Percentiles rank a stretch among this genome's conserved stretches.
These are phyloP conservation scores for Aviceda subcristata DNA, from an alignment of 2,113 vertebrate species.

Conservation along the genomic window DNA sequence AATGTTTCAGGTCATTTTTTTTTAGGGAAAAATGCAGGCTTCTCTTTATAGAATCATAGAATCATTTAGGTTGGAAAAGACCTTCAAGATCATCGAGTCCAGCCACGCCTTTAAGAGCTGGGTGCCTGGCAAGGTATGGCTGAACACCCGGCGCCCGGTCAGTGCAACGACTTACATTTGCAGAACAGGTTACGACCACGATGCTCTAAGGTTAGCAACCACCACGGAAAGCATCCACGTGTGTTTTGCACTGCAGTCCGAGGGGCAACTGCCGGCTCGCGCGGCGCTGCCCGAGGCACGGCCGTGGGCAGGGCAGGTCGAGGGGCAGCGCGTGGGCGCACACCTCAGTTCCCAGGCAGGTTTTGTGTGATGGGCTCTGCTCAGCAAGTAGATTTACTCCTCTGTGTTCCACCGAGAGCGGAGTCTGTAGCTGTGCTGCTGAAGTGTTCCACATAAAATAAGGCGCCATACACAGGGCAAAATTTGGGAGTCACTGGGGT, in stretches of 20 bases:
- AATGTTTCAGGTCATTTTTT: neutral
- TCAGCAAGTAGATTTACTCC: neutral
- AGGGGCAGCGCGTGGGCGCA: neutral
- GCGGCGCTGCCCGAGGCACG: neutral
- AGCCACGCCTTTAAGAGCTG: neutral
- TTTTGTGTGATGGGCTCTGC: neutral
- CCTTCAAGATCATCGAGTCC: too few species aligned
- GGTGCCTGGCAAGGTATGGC: neutral
- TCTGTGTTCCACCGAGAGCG: neutral
- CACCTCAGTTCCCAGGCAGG: neutral
- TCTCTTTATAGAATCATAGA: neutral
- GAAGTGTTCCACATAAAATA: neutral
- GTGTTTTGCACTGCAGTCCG: neutral
- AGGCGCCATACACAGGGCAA: fast-evolving
- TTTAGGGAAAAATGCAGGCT: neutral
- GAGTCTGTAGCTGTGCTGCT: neutral
- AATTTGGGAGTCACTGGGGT: neutral
- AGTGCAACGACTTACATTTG: neutral
- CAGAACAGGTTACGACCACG: neutral
- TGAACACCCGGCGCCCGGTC: neutral
- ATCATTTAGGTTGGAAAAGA: too few species aligned
- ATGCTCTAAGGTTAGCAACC: neutral
- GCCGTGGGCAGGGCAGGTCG: fast-evolving
- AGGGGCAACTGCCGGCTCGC: fast-evolving
- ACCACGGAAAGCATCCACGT: neutral